Evolutionary conservation across 2,797 vertebrate species (phyloP), one percentile per base, ranked within the genome.

Genomic region (Pantherophis vulpinus): DNA sequence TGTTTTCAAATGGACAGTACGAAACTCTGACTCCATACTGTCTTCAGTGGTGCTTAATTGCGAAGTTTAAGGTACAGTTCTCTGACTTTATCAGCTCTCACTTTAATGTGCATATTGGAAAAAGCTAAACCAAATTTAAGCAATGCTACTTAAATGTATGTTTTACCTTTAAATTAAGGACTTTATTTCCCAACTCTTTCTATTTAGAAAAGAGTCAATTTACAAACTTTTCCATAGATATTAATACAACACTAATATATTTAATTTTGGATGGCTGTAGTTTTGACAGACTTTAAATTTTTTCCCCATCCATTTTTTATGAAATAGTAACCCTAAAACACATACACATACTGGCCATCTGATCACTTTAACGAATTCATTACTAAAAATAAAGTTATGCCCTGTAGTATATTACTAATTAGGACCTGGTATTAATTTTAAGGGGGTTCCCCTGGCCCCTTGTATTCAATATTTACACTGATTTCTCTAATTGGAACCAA

Each of bases 401-500:
- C 94, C 95, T 93, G 63, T 96, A 92, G 94, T 96, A 93, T 95
- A 96, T 96, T 96, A 96, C 95, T 95, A 97, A 96, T 92, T 92
- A 96, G 91, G 92, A 94, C 87, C 93, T 95, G 93, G 96, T 97
- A 97, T 95, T 96, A 95, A 95, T 94, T 93, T 94, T 95, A 91
- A 95, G 94, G 94, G 95, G 95, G 63, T 60, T 59, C 90, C 8
- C 9, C 79, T 83, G 79, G 79, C 79, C 51, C 88, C 93, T 32
- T 74, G 55, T 87, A 55, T 90, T 94, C 60, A 70, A 70, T 96
- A 96, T 96, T 97, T 97, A 96, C 96, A 97, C 95, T 97, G 96
- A 97, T 97, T 97, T 97, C 95, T 95, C 98, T 98, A 97, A 98
- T 98, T 98, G 97, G 95, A 98, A 98, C 97, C 97, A 97, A 98